Evolutionary conservation across 53 echinoderm and acorn worm species (phyloP).

Genomic region (Antedon mediterranea): DNA sequence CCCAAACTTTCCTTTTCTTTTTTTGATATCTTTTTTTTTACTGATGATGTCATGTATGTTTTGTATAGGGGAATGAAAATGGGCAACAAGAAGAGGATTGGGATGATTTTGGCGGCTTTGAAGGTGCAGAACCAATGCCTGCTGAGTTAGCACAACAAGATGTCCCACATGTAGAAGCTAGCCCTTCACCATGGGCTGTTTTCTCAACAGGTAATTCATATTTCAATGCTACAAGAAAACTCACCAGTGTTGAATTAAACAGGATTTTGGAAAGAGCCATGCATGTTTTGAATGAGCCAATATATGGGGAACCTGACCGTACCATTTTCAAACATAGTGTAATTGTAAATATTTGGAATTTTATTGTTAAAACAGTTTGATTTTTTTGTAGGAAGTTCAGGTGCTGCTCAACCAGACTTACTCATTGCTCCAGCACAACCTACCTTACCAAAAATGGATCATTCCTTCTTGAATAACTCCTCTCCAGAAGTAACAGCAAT

Average conservation of each 20-base stretch:
- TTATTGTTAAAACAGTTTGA: too few species aligned
- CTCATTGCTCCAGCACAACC: slow-evolving; percentile 57
- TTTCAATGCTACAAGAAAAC: too few species aligned
- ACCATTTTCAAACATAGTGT: too few species aligned
- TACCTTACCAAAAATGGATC: neutral
- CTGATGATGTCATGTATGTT: neutral
- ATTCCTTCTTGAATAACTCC: neutral
- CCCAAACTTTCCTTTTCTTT: too few species aligned
- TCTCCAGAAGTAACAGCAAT: neutral
- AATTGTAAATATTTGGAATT: too few species aligned
- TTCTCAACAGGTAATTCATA: slow-evolving; percentile 49
- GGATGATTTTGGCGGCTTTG: slow-evolving; percentile 91
- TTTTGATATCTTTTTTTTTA: too few species aligned
- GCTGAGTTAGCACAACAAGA: slow-evolving; percentile 51
- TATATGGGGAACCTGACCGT: too few species aligned
- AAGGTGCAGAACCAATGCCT: slow-evolving; percentile 63
- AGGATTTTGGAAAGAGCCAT: too few species aligned
- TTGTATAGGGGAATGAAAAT: neutral
- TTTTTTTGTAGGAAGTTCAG: neutral
- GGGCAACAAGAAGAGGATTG: slow-evolving; percentile 60
- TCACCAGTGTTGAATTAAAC: too few species aligned
- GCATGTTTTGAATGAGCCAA: too few species aligned
- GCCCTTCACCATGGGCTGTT: slow-evolving; percentile 83
- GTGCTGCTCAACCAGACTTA: slow-evolving; percentile 78
- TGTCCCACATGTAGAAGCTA: slow-evolving; percentile 48